These are phyloP conservation scores for Emydoidea blandingii DNA, from an alignment of 2,797 vertebrate species.

Conservation along the genomic window DNA sequence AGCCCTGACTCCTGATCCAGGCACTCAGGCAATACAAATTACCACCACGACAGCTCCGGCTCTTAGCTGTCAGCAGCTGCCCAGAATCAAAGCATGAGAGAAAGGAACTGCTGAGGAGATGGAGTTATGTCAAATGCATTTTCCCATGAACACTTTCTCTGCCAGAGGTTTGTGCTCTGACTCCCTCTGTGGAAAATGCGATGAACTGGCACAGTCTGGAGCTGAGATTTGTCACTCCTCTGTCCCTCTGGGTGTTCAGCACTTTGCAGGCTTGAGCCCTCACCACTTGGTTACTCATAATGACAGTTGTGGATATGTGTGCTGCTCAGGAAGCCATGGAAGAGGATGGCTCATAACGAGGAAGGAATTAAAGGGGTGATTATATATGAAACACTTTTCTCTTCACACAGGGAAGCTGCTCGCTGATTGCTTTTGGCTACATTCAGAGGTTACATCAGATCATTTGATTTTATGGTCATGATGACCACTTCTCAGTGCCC, in stretches of 20 bases:
- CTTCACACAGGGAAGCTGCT: conserved; percentile 42
- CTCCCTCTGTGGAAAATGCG: not conserved
- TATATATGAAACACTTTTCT: conserved; percentile 26
- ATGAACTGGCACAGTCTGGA: not conserved
- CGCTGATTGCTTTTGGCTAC: conserved; percentile 64
- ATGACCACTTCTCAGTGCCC: conserved; percentile 58
- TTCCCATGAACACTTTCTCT: not conserved
- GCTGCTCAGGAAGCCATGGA: not conserved
- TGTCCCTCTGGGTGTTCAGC: not conserved
- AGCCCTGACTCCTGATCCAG: not conserved
- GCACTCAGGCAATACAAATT: not conserved
- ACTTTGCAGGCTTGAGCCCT: not conserved
- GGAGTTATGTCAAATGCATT: not conserved
- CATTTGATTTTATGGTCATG: conserved; percentile 32
- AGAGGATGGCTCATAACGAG: conserved; percentile 9
- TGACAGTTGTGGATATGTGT: not conserved
- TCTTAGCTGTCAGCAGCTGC: conserved; percentile 17
- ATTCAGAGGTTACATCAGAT: conserved; percentile 56
- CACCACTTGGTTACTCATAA: not conserved
- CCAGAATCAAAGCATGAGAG: not conserved
- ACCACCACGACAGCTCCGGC: not conserved
- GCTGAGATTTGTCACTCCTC: not conserved
- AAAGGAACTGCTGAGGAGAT: not conserved
- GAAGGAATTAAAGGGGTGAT: conserved; percentile 39
- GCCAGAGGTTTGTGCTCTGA: conserved; percentile 1